Conservation (phyloP, 2,888 invertebrate species). For the Nomada ruficornis region DNA sequence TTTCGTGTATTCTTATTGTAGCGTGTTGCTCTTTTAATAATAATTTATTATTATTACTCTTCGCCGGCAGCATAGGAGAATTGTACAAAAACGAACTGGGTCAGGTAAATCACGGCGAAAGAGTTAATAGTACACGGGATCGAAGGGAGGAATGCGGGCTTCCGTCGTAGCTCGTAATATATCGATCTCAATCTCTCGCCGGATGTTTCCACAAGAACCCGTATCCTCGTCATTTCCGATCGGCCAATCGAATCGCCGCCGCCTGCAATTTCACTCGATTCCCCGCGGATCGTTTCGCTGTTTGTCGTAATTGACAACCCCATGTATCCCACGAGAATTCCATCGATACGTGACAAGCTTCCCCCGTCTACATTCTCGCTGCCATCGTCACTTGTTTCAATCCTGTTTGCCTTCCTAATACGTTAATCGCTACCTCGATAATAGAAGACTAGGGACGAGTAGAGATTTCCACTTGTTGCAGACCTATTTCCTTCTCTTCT, state of each 20-base stretch:
- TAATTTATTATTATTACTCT: too few species aligned
- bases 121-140: conserved; percentile 33
- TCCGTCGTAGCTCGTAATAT: conserved; percentile 28
- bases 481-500: background rate
- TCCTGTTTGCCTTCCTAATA: conserved; percentile 21
- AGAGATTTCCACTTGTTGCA: background rate
- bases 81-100: background rate
- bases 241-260: conserved; percentile 35
- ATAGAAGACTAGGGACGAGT: background rate
- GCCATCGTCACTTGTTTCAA: background rate
- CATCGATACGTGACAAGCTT: conserved; percentile 14
- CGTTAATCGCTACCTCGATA: conserved; percentile 23
- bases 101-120: background rate
- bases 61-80: too few species aligned
- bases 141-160: conserved; percentile 23
- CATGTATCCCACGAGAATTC: conserved; percentile 18
- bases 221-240: conserved; percentile 40
- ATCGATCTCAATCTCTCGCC: conserved; percentile 37
- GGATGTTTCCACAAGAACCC: conserved; percentile 34
- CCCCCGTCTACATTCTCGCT: background rate
- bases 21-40: too few species aligned
- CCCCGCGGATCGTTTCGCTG: conserved; percentile 32
- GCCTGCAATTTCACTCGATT: conserved; percentile 42
- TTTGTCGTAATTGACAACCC: conserved; percentile 40
- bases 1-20: too few species aligned